phyloP scores from a whole-genome alignment of 2,888 invertebrate genomes.

The Tipula vernalis region DNA sequence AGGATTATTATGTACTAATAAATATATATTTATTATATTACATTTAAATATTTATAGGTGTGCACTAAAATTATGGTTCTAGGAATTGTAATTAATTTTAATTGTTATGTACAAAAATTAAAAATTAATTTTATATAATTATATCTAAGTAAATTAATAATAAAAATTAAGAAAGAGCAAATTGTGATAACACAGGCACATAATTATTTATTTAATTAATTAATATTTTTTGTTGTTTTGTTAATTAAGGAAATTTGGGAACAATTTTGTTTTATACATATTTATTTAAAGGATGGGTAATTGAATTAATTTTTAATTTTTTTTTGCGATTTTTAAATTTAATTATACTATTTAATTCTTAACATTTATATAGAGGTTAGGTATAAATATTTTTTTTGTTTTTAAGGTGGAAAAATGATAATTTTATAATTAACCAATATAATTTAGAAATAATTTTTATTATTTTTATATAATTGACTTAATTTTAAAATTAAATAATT shows the following conservation, averaged over 20 bases:
- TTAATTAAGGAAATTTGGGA: background rate
- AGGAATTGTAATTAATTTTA: background rate
- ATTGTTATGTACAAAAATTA: background rate
- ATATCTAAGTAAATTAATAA: background rate
- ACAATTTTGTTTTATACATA: background rate
- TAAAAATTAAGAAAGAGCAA: conserved; percentile 4
- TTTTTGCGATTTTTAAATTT: background rate
- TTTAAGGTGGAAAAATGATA: background rate
- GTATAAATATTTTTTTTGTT: background rate
- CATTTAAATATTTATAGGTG: background rate
- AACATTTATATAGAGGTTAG: background rate
- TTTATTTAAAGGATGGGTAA: background rate
- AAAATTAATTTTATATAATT: background rate
- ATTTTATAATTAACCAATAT: background rate
- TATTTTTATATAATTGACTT: background rate
- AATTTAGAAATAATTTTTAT: background rate
- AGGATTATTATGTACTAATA: background rate
- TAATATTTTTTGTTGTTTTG: background rate
- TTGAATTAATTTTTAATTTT: background rate
- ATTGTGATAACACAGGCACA: conserved; percentile 4
- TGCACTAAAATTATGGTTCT: background rate
- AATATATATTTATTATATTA: background rate
- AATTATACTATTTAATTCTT: background rate
- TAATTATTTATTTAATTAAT: background rate
- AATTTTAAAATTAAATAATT: background rate